Evolutionary conservation across 2,113 vertebrate species (phyloP).

Genomic region (Dipodomys spectabilis): DNA sequence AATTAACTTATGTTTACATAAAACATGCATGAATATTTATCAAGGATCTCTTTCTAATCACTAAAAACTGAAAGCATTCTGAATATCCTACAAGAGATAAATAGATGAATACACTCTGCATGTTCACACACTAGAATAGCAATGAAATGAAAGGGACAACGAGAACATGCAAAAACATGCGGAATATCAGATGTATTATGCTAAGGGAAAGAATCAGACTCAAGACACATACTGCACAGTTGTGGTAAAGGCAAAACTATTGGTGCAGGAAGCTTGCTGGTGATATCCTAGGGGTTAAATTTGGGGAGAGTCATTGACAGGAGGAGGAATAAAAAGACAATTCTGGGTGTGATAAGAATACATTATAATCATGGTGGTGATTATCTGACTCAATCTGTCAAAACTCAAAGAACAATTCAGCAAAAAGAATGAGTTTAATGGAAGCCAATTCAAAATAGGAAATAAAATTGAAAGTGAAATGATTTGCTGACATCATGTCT

Average conservation of each 20-base stretch:
- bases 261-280: not conserved
- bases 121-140: rapidly evolving
- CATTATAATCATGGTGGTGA: not conserved
- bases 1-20: not conserved
- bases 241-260: not conserved
- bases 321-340: not conserved
- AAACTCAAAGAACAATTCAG: not conserved
- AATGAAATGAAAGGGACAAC: too few species aligned
- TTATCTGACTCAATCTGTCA: not conserved
- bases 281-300: not conserved
- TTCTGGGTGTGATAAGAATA: not conserved
- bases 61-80: not conserved
- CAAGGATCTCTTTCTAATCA: not conserved
- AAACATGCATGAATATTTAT: not conserved
- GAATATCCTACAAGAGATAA: not conserved
- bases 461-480: not conserved
- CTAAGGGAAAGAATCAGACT: not conserved
- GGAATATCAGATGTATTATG: not conserved
- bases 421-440: not conserved
- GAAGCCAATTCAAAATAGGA: not conserved
- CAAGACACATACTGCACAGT: not conserved
- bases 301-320: too few species aligned
- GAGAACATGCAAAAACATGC: not conserved
- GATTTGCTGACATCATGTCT: not conserved
- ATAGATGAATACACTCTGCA: not conserved